Conservation (phyloP, 2,797 vertebrate species). For the Ptychadena robeensis region DNA sequence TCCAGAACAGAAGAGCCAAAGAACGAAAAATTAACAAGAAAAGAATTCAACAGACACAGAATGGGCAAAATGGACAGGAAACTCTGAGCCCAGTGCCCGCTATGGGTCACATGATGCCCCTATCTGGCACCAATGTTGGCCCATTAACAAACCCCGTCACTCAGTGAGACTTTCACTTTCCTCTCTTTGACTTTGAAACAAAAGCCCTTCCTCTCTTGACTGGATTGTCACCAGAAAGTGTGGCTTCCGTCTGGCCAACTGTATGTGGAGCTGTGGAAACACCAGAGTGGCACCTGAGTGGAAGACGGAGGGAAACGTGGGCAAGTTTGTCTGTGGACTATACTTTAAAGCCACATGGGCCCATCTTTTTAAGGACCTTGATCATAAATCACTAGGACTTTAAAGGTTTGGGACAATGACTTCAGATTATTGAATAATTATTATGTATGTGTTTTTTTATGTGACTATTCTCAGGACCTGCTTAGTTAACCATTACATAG, state of each 20-base stretch:
- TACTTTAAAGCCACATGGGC: neutral
- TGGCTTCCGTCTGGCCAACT: neutral
- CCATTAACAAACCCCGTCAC: slow-evolving; percentile 34
- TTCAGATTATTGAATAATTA: slow-evolving; percentile 43
- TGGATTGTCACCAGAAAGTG: neutral
- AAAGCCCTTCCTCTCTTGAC: neutral
- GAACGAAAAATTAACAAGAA: slow-evolving; percentile 83
- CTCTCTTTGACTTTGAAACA: slow-evolving; percentile 4
- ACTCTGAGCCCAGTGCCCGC: slow-evolving; percentile 73
- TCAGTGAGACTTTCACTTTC: slow-evolving; percentile 33
- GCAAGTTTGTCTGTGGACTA: neutral
- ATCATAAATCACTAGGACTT: slow-evolving; percentile 13
- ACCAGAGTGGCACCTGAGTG: neutral
- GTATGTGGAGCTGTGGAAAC: slow-evolving; percentile 3
- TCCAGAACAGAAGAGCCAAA: slow-evolving; percentile 81
- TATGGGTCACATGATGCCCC: slow-evolving; percentile 66
- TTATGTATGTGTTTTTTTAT: slow-evolving; percentile 37
- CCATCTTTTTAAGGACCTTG: neutral
- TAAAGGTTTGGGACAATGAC: neutral
- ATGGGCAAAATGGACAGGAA: slow-evolving; percentile 67
- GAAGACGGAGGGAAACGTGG: neutral
- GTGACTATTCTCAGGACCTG: slow-evolving; percentile 32
- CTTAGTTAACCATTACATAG: neutral
- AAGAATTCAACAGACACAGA: slow-evolving; percentile 74
- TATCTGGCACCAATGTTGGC: slow-evolving; percentile 59